Evolutionary conservation across 1,140 invertebrate genomes (phyloP).

Genomic region (Hormaphis cornu): DNA sequence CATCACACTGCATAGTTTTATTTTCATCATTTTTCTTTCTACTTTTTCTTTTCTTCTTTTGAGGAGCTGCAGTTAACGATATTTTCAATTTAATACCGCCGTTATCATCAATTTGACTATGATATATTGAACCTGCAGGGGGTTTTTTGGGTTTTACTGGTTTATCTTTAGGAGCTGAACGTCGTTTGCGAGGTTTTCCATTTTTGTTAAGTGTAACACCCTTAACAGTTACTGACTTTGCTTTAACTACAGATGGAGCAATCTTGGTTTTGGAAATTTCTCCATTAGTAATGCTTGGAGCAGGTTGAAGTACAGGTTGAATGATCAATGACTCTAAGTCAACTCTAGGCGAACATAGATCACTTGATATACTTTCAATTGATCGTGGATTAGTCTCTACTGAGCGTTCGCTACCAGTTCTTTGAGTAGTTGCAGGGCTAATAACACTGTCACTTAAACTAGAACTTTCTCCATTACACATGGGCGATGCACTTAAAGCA

Average conservation of each 20-base stretch:
- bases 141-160: constrained; percentile 30
- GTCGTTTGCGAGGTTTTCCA: constrained; percentile 28
- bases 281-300: not conserved
- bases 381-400: constrained; percentile 34
- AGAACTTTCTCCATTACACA: constrained; percentile 34
- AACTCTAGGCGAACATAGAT: constrained; percentile 39
- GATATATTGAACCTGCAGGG: constrained; percentile 42
- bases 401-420: constrained; percentile 33
- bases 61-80: constrained; percentile 40
- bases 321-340: constrained; percentile 33
- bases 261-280: not conserved
- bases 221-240: not conserved
- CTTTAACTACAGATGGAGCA: not conserved
- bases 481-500: constrained; percentile 14
- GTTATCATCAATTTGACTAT: constrained; percentile 51
- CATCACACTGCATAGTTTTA: constrained; percentile 33
- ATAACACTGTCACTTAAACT: constrained; percentile 34
- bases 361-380: constrained; percentile 39
- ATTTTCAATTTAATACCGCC: constrained; percentile 53
- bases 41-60: constrained; percentile 37
- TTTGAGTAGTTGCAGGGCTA: constrained; percentile 30
- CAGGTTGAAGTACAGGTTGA: constrained; percentile 9
- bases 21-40: constrained; percentile 35
- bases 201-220: constrained; percentile 22
- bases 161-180: constrained; percentile 31